Conservation (phyloP, 1,140 invertebrate species). For the Zaprionus ghesquierei region DNA sequence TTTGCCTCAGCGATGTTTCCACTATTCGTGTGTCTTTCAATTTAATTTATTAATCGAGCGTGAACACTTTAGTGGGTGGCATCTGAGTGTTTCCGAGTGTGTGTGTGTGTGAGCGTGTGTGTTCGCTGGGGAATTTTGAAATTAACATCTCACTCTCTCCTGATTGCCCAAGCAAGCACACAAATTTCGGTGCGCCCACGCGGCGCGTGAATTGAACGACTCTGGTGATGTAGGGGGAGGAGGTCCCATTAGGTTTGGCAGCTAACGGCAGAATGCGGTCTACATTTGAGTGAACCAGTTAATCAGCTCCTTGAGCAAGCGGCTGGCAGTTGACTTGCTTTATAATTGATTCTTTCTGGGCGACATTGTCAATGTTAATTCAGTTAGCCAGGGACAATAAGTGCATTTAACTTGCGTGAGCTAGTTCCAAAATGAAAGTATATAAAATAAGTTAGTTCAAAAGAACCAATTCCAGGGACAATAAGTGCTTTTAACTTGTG, state of each 20-base stretch:
- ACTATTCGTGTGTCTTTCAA: conserved; percentile 70
- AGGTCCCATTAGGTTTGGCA: conserved; percentile 28
- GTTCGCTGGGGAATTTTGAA: conserved; percentile 37
- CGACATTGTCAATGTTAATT: neutral
- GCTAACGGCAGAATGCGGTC: conserved; percentile 23
- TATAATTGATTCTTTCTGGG: too few relatives aligned
- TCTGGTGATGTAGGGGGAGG: conserved; percentile 18
- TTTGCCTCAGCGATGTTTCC: conserved; percentile 50
- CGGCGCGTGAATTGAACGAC: conserved; percentile 24
- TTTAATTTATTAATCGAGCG: conserved; percentile 81
- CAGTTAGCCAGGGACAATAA: neutral
- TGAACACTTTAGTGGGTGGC: conserved; percentile 69
- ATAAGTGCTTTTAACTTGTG: neutral
- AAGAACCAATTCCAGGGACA: too few relatives aligned
- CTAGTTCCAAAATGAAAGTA: neutral
- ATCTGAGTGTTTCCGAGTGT: neutral
- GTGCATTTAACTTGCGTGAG: neutral
- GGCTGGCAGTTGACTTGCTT: neutral
- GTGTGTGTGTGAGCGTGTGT: conserved; percentile 5
- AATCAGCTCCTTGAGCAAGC: neutral
- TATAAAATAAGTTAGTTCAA: neutral
- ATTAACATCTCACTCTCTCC: conserved; percentile 45
- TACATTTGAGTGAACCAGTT: neutral
- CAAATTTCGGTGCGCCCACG: conserved; percentile 45
- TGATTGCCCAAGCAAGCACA: conserved; percentile 62